These are phyloP conservation scores for Euphysa ruthae DNA, from an alignment of 30 jellyfish, hydroid and myxozoan species.

Conservation along the genomic window DNA sequence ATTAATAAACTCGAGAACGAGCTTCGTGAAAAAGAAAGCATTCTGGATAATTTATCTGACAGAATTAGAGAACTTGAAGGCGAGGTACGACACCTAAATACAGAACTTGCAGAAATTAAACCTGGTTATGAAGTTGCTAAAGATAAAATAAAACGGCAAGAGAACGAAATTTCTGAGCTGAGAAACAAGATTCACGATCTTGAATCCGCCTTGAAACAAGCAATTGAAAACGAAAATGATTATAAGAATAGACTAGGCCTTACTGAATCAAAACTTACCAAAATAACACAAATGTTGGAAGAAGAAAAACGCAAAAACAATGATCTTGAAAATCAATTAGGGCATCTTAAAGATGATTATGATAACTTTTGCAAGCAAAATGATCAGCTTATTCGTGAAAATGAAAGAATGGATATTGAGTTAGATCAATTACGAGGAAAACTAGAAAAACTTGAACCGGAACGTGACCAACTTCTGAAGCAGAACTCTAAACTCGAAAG, in stretches of 20 bases:
- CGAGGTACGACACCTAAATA: constrained; percentile 49
- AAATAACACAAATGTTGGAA: constrained; percentile 73
- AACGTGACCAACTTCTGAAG: constrained; percentile 51
- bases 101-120: constrained; percentile 81
- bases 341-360: constrained; percentile 46
- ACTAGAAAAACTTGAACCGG: constrained; percentile 40
- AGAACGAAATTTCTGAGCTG: constrained; percentile 47
- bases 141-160: constrained; percentile 71
- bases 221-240: constrained; percentile 65
- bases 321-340: constrained; percentile 56
- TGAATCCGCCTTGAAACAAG: constrained; percentile 70
- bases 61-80: constrained; percentile 72
- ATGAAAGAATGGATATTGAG: constrained; percentile 35
- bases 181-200: constrained; percentile 64
- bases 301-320: constrained; percentile 55
- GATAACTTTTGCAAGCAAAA: constrained; percentile 29
- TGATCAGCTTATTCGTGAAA: constrained; percentile 26
- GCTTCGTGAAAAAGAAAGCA: constrained; percentile 53
- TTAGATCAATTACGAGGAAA: constrained; percentile 39
- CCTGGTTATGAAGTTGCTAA: constrained; percentile 85
- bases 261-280: constrained; percentile 62
- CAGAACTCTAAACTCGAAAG: constrained; percentile 60
- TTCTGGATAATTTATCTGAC: constrained; percentile 55
- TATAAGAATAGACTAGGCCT: constrained; percentile 46
- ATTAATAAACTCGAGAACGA: constrained; percentile 64